Conservation (phyloP, 2,113 vertebrate species). For the Spizaetus ornatus region DNA sequence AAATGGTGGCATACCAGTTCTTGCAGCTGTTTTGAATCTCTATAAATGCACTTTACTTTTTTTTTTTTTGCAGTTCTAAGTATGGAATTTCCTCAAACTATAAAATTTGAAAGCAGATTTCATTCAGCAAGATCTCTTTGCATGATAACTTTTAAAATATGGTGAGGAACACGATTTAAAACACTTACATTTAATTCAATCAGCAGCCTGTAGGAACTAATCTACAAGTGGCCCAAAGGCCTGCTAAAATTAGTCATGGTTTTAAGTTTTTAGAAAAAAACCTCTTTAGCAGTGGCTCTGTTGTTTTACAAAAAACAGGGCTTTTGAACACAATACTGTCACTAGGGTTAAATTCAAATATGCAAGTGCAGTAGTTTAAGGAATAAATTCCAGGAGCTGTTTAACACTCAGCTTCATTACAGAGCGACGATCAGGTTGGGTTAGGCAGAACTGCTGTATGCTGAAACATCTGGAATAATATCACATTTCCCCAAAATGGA, state of each 20-base stretch:
- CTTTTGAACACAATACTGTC: neutral
- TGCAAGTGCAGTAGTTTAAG: slow-evolving; percentile 29
- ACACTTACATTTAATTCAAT: neutral
- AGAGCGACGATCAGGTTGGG: neutral
- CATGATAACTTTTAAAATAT: neutral
- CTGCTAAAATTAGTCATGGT: neutral
- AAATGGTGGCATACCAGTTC: neutral
- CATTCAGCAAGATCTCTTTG: neutral
- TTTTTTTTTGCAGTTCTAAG: neutral
- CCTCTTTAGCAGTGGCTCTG: neutral
- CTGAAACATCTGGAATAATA: slow-evolving; percentile 66
- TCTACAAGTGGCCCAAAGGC: neutral
- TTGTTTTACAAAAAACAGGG: neutral
- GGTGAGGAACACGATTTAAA: neutral
- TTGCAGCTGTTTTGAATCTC: neutral
- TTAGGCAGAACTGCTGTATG: neutral
- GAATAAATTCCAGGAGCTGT: slow-evolving; percentile 59
- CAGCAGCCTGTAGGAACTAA: slow-evolving; percentile 6
- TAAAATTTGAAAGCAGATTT: slow-evolving; percentile 7
- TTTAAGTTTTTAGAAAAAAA: neutral
- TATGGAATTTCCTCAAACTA: slow-evolving; percentile 7
- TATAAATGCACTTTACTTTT: neutral
- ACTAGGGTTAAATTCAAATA: slow-evolving; percentile 41
- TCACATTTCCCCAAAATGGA: slow-evolving; percentile 38
- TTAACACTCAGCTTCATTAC: slow-evolving; percentile 12